Percentiles rank a stretch among this genome's conserved stretches.
Conservation (phyloP, 2,888 invertebrate genomes). For the Dolichomitus sp. region DNA sequence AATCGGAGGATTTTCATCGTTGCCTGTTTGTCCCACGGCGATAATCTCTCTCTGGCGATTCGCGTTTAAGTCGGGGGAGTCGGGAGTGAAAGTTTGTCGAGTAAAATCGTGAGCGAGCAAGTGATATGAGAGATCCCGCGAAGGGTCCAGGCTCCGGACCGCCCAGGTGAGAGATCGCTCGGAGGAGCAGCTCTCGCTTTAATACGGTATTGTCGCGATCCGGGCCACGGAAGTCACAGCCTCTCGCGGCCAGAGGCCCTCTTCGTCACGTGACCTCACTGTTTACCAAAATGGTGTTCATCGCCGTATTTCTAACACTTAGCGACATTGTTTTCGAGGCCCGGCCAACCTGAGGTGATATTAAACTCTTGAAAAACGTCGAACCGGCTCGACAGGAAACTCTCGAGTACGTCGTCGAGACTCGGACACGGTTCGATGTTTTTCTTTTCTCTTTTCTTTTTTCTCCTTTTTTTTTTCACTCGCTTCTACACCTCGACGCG, state of each 20-base stretch:
- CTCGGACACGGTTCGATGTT: slow-evolving; percentile 6
- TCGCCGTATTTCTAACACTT: slow-evolving; percentile 72
- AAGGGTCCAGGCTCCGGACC: slow-evolving; percentile 74
- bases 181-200: slow-evolving; percentile 49
- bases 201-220: slow-evolving; percentile 72
- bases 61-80: neutral
- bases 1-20: slow-evolving; percentile 55
- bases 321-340: slow-evolving; percentile 43
- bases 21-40: slow-evolving; percentile 42
- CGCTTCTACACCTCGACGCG: slow-evolving; percentile 58
- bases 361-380: slow-evolving; percentile 13
- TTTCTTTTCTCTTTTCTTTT: slow-evolving; percentile 17
- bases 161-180: slow-evolving; percentile 77
- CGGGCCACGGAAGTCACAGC: slow-evolving; percentile 79
- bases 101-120: neutral
- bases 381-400: neutral
- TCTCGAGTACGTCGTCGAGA: slow-evolving; percentile 39
- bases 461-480: slow-evolving; percentile 18
- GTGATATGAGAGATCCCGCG: slow-evolving; percentile 54
- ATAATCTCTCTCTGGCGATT: slow-evolving; percentile 37
- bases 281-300: slow-evolving; percentile 86
- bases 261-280: slow-evolving; percentile 83
- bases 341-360: slow-evolving; percentile 34
- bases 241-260: slow-evolving; percentile 72
- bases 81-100: slow-evolving; percentile 11